phyloP scores from a whole-genome alignment of 2,797 vertebrate genomes.

The Pogonophryne albipinna region DNA sequence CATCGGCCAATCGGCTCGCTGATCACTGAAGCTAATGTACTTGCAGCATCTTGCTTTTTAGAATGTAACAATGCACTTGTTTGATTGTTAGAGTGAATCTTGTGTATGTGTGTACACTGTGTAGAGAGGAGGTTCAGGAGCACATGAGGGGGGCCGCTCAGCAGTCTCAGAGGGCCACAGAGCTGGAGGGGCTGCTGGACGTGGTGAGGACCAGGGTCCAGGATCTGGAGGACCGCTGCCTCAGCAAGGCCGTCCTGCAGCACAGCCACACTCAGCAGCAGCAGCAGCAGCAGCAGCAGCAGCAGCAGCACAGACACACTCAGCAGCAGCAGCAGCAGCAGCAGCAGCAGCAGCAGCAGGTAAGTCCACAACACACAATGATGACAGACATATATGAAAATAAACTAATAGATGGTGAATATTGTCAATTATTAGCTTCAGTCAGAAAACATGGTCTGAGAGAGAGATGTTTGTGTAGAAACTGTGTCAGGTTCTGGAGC shows the following conservation, averaged over 20 bases:
- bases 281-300: conserved; percentile 88
- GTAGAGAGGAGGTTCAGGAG: conserved; percentile 86
- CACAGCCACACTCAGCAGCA: conserved; percentile 83
- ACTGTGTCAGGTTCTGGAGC: conserved; percentile 80
- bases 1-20: no score
- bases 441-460: background rate
- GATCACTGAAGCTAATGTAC: no score
- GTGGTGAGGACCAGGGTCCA: conserved; percentile 87
- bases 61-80: no score
- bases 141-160: conserved; percentile 78
- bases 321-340: conserved; percentile 87
- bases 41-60: no score
- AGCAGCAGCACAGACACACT: conserved; percentile 83
- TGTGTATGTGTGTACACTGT: background rate
- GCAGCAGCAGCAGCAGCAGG: conserved; percentile 88
- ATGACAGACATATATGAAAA: no score
- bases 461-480: conserved; percentile 64
- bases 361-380: conserved; percentile 43
- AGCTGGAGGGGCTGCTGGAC: conserved; percentile 88
- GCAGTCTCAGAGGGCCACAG: conserved; percentile 84
- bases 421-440: background rate
- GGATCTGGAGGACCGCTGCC: conserved; percentile 89
- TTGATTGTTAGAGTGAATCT: no score
- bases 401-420: background rate
- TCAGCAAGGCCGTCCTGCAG: conserved; percentile 85